Evolutionary conservation across 2,888 invertebrate species (phyloP).

Genomic region (Dolichomitus sp.): DNA sequence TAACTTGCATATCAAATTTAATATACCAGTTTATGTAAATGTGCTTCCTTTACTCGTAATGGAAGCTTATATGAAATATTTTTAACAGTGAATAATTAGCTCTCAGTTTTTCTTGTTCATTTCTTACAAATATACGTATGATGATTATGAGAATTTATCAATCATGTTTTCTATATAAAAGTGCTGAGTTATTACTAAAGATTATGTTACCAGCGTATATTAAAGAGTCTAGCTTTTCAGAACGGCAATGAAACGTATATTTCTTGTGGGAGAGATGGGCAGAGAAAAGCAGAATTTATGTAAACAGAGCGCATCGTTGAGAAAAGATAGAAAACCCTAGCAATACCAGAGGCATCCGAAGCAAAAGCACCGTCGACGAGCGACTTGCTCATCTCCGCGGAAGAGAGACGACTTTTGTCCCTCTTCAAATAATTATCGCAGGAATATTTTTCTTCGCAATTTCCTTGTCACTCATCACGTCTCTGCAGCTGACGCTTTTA

Average conservation of each 20-base stretch:
- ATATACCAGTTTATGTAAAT: too few relatives aligned
- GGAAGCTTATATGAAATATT: too few relatives aligned
- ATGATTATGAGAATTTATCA: background rate
- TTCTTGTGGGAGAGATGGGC: background rate
- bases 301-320: background rate
- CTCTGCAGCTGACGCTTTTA: background rate
- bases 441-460: slow-evolving; percentile 8
- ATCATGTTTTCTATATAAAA: background rate
- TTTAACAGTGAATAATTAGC: background rate
- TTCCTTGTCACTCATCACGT: background rate
- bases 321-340: background rate
- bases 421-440: background rate
- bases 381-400: background rate
- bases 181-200: background rate
- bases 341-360: background rate
- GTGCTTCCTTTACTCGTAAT: too few relatives aligned
- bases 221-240: background rate
- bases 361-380: background rate
- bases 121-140: background rate
- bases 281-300: background rate
- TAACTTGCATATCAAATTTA: too few relatives aligned
- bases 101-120: background rate
- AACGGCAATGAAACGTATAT: background rate
- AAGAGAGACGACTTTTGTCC: background rate
- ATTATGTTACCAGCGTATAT: background rate